phyloP scores from a whole-genome alignment of 2,113 vertebrate species.

The Perccottus glenii region DNA sequence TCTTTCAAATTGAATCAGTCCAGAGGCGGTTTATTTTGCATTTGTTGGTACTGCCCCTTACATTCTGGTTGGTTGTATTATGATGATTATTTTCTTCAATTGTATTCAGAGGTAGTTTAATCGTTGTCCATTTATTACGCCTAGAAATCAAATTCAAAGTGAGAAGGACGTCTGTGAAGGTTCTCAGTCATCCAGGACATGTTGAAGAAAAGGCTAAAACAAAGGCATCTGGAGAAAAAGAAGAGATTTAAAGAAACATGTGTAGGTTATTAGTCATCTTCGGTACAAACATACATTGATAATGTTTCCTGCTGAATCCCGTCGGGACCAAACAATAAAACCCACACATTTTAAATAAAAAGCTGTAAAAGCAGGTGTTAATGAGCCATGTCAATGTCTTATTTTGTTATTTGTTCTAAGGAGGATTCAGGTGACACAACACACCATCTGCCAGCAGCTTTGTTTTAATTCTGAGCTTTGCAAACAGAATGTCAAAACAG shows the following conservation, averaged over 20 bases:
- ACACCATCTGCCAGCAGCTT: conserved; percentile 9
- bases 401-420: conserved; percentile 6
- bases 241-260: background rate
- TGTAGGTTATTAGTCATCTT: background rate
- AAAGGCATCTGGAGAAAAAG: background rate
- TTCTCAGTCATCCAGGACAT: no score
- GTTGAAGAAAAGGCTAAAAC: no score
- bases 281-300: background rate
- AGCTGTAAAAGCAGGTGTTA: background rate
- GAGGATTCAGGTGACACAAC: conserved; percentile 9
- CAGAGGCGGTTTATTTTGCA: no score
- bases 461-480: conserved; percentile 1
- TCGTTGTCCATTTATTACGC: no score
- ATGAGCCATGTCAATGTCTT: conserved; percentile 6
- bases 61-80: no score
- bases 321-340: background rate
- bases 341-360: no score
- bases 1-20: no score
- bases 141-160: no score
- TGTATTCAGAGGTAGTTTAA: no score
- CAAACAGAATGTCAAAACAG: background rate
- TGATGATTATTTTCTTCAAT: no score
- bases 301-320: background rate
- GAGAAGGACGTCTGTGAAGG: no score
- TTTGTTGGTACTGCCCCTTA: no score